A percentile compares a stretch with the other conserved stretches of the same genome.
These are phyloP conservation scores for Sorex maritimensis DNA, from an alignment of 2,797 vertebrate genomes.

Conservation along the genomic window DNA sequence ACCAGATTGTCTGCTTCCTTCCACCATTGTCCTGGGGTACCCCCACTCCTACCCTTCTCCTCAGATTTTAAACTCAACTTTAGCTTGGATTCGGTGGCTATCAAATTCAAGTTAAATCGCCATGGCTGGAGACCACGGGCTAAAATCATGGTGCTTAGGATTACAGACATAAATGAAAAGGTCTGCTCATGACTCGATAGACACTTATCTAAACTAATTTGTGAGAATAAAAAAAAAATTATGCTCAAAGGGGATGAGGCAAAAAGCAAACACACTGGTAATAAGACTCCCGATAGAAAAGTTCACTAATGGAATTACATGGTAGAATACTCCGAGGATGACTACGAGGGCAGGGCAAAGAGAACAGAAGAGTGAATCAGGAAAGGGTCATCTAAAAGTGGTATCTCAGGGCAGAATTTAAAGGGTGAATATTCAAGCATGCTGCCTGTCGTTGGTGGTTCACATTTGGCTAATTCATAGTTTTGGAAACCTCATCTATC, in stretches of 20 bases:
- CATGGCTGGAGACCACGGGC: neutral
- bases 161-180: constrained; percentile 29
- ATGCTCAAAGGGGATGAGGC: neutral
- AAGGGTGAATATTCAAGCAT: neutral
- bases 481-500: constrained; percentile 34
- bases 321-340: neutral
- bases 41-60: too few species aligned
- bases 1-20: too few species aligned
- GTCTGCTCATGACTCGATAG: neutral
- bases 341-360: neutral
- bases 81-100: neutral
- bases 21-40: too few species aligned
- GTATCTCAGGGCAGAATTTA: neutral
- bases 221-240: neutral
- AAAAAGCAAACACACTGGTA: neutral
- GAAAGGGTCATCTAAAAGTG: neutral
- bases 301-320: neutral
- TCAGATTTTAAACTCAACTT: neutral
- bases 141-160: constrained; percentile 3
- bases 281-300: neutral
- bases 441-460: neutral
- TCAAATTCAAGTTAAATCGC: constrained; percentile 3
- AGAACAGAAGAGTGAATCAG: neutral
- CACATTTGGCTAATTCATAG: neutral
- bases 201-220: neutral